phyloP scores from a whole-genome alignment of 2,797 vertebrate species.

The Takifugu ocellatus region DNA sequence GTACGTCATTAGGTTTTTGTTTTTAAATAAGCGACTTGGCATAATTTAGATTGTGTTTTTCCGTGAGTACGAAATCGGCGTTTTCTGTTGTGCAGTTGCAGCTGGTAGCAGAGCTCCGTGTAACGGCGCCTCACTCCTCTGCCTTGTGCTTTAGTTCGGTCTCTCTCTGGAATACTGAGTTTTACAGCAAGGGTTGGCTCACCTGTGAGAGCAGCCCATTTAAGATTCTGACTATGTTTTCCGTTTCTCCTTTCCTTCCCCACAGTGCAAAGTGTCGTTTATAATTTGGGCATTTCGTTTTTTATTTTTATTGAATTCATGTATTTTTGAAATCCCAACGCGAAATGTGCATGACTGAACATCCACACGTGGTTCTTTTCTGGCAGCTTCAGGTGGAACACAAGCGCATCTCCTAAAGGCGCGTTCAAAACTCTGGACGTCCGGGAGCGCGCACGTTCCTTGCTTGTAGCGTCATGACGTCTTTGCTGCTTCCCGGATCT shows the following conservation, averaged over 20 bases:
- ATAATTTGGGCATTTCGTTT: neutral
- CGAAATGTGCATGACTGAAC: conserved; percentile 4
- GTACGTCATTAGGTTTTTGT: no score
- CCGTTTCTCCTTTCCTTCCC: neutral
- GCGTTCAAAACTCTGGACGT: neutral
- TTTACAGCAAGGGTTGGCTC: neutral
- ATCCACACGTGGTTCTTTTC: neutral
- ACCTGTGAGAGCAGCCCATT: neutral
- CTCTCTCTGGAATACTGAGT: neutral
- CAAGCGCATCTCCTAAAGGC: neutral
- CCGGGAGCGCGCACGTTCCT: conserved; percentile 32
- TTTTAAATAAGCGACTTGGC: no score
- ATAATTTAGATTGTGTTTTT: no score
- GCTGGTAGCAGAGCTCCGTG: no score
- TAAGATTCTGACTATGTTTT: neutral
- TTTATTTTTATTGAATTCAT: neutral
- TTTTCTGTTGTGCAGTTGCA: no score
- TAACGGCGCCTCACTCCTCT: no score
- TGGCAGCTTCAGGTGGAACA: neutral
- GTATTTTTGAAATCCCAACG: neutral
- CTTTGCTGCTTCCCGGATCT: neutral
- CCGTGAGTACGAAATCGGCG: no score
- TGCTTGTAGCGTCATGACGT: conserved; percentile 25
- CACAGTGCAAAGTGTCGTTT: neutral
- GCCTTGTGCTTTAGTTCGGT: neutral